Evolutionary conservation across 2,888 invertebrate genomes (phyloP), one percentile per base, ranked within the genome.

Genomic region (Mesodorylaimus sp.): DNA sequence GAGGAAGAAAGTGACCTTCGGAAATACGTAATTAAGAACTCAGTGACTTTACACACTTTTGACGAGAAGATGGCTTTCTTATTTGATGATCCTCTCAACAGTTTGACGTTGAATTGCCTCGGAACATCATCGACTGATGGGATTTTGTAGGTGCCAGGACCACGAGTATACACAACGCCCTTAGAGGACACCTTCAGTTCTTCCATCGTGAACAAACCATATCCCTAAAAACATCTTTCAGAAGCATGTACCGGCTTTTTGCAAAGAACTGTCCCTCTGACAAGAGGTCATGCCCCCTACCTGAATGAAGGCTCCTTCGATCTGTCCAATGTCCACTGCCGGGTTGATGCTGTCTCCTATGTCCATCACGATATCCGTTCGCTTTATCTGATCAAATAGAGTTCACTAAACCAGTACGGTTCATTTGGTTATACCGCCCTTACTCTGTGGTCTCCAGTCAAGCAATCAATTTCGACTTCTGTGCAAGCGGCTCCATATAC

Each of bases 331-430:
- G 61, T 91, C 89, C 56, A 91, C 86, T 1, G 88, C 88, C 3
- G 89, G 89, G 69, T 89, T 91, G 48, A 91, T 70, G 69, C 87
- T 88, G 57, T 82, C 79, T 1, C 88, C 89, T 58, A 89, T 74
- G 70, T 91, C 89, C 88, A 89, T 89, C 0, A 91, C 87, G 58
- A 91, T 87, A 61, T 89, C 87, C 1, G 83, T 81, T 61, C 80
- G 75, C 29, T 84, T 66, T 1, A 32, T n/a, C n/a, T n/a, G n/a
- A n/a, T n/a, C n/a, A n/a, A n/a, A n/a, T n/a, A n/a, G n/a, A n/a
- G n/a, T n/a, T n/a, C n/a, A n/a, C n/a, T n/a, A n/a, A n/a, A n/a
- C n/a, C n/a, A n/a, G n/a, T n/a, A n/a, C n/a, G n/a, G n/a, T n/a
- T n/a, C n/a, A n/a, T n/a, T n/a, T n/a, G n/a, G n/a, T n/a, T n/a